Percentiles rank a stretch among this genome's conserved stretches.
These are phyloP conservation scores for Progne subis DNA, from an alignment of 2,113 vertebrate species.

Conservation along the genomic window DNA sequence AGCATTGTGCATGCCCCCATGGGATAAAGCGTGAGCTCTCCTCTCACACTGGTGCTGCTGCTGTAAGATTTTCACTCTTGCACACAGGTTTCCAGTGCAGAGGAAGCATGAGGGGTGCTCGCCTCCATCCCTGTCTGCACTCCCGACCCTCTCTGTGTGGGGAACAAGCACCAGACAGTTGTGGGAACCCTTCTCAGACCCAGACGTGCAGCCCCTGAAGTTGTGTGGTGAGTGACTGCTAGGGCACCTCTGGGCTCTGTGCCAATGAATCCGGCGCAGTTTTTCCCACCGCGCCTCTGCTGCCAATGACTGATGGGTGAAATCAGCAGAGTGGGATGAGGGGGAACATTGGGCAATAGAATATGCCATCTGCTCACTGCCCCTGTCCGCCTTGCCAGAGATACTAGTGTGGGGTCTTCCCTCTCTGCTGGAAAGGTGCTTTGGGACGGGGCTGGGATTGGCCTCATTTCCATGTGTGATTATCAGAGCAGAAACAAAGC, in stretches of 20 bases:
- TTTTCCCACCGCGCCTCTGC: rapidly evolving
- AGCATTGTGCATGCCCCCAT: rapidly evolving
- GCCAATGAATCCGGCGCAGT: background rate
- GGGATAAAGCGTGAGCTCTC: background rate
- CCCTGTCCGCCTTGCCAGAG: background rate
- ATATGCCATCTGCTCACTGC: rapidly evolving
- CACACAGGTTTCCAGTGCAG: background rate
- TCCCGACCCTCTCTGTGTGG: too few species aligned
- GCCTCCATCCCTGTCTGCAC: background rate
- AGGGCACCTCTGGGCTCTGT: background rate
- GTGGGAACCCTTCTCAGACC: background rate
- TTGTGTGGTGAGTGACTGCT: background rate
- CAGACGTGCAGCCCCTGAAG: background rate
- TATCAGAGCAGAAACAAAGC: background rate
- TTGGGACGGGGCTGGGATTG: background rate
- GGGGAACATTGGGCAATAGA: background rate
- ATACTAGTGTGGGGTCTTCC: background rate
- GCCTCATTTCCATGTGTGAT: background rate
- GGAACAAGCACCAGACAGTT: background rate
- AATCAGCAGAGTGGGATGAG: background rate
- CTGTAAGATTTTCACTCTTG: background rate
- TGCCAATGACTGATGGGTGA: background rate
- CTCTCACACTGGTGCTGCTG: background rate
- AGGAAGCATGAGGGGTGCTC: background rate
- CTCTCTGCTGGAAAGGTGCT: background rate